These are phyloP conservation scores for Distichodus sexfasciatus DNA, from an alignment of 2,797 vertebrate species.

Conservation along the genomic window DNA sequence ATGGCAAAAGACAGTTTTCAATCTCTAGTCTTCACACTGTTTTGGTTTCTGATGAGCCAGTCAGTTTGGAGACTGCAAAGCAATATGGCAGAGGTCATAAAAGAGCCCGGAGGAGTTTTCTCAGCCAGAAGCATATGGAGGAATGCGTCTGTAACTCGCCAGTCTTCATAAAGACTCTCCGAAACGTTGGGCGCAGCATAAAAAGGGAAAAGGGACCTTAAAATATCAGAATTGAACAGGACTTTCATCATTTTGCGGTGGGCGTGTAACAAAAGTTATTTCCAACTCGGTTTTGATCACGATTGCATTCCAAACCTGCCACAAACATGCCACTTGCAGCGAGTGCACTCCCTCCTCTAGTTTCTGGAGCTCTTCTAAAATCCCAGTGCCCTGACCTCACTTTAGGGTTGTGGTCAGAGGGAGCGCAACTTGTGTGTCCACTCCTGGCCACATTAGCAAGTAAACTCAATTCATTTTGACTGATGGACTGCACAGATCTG, in stretches of 20 bases:
- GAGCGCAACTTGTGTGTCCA: slow-evolving; percentile 27
- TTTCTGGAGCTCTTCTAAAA: slow-evolving; percentile 1
- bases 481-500: slow-evolving; percentile 43
- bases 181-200: slow-evolving; percentile 12
- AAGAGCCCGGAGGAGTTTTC: slow-evolving; percentile 18
- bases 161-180: slow-evolving; percentile 29
- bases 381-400: slow-evolving; percentile 14
- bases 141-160: slow-evolving; percentile 27
- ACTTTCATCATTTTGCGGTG: slow-evolving; percentile 52
- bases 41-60: slow-evolving; percentile 5
- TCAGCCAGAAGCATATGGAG: slow-evolving; percentile 11
- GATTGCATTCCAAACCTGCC: slow-evolving; percentile 30
- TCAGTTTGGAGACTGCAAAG: slow-evolving; percentile 9
- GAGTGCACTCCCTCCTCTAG: background rate
- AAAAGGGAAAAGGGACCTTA: background rate
- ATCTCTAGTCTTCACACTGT: background rate
- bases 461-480: slow-evolving; percentile 43
- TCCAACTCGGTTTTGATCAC: slow-evolving; percentile 40
- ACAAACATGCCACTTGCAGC: slow-evolving; percentile 2
- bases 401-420: slow-evolving; percentile 32
- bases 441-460: slow-evolving; percentile 13
- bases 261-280: slow-evolving; percentile 43
- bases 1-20: background rate
- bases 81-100: slow-evolving; percentile 19
- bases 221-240: slow-evolving; percentile 32